Percentiles rank a stretch among this genome's conserved stretches.
Evolutionary conservation across 2,888 invertebrate species (phyloP).

Genomic region (Bhutanitis thaidina): DNA sequence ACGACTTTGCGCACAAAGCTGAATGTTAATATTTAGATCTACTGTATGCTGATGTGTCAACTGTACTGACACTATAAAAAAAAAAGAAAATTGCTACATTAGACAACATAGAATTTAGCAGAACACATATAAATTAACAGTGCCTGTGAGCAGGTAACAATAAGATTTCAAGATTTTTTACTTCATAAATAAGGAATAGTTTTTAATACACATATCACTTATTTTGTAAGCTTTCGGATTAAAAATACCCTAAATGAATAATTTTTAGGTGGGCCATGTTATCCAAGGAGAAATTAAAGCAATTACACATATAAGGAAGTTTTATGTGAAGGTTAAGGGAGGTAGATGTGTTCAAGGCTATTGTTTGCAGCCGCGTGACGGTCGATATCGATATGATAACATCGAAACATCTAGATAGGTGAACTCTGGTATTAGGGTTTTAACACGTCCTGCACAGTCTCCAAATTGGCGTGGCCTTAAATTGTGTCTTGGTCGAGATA

Average conservation of each 20-base stretch:
- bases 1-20: constrained; percentile 60
- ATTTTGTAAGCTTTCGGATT: neutral
- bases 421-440: constrained; percentile 15
- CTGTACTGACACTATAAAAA: no score
- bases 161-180: no score
- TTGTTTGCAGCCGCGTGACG: constrained; percentile 37
- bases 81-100: no score
- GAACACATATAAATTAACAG: no score
- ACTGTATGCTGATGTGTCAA: neutral
- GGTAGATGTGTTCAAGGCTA: constrained; percentile 59
- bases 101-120: no score
- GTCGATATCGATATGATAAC: constrained; percentile 41
- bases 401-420: constrained; percentile 20
- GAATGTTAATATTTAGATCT: constrained; percentile 60
- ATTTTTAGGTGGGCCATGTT: constrained; percentile 2
- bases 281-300: constrained; percentile 19
- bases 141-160: no score
- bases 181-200: no score
- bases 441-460: no score
- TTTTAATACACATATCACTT: no score
- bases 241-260: neutral
- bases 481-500: no score
- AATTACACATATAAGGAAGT: constrained; percentile 26
- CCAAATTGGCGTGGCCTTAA: no score
- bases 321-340: constrained; percentile 50